Evolutionary conservation across 2,888 invertebrate genomes (phyloP), one percentile per base, ranked within the genome.

Genomic region (Mesopsocus fuscifrons): DNA sequence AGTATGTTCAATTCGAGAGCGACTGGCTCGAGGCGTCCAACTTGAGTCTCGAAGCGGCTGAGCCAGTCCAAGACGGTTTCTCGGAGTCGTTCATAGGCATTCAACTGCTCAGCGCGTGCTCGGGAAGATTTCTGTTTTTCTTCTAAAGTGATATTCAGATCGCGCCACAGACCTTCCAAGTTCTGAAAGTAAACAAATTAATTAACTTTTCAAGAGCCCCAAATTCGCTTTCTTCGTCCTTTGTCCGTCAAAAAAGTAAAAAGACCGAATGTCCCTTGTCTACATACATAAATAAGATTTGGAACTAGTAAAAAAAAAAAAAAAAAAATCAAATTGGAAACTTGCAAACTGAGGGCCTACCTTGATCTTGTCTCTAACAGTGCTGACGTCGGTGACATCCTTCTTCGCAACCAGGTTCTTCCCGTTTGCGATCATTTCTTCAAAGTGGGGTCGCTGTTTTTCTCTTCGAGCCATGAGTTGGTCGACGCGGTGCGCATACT

Each of bases 81-180:
- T 53, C 82, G 77, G 18, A 91, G 66, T 20, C 72, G 71, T 59
- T 94, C 91, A 56, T 91, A 94, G 20, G 85, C 82, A 53, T 71
- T 72, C 48, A 83, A 72, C 51, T 91, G 87, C 53, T 92, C 88
- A 1, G 84, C 77, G 42, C 87, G 72, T 50, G 82, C 78, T 54
- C 79, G 80, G 30, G 82, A 81, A 20, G 89, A 65, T 54, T 81
- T 77, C 52, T 81, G 77, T 52, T 84, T 83, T 55, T 94, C 91
- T 50, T 84, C 83, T 20, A 94, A 64, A 0, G 80, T 63, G 15
- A 74, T 72, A 53, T 77, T 81, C 51, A 94, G 71, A 55, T 89
- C 88, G 41, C 81, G 77, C 92, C 92, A 94, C 54, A 79, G 80
- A 49, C 75, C 76, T 62, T 94, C 91, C 49, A 92, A 64, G 2